Evolutionary conservation across 2,888 invertebrate species (phyloP), one percentile per base, ranked within the genome.

Genomic region (Hirtodrosophila confusa): DNA sequence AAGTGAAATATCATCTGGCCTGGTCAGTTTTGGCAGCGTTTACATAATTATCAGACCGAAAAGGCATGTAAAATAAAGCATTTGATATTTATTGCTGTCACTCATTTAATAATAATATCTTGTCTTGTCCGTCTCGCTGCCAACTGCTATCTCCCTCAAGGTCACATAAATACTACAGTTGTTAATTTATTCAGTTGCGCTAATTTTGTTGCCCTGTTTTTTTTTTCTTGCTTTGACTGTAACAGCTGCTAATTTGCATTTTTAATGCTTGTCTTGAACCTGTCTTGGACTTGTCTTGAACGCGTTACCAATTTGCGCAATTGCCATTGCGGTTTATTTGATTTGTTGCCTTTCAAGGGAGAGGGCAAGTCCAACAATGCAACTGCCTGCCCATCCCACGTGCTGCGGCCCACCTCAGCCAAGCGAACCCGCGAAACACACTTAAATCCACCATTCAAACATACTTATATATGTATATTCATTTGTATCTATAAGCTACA

Each of bases 101-200:
- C 65, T 69, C 64, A 45, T n/a, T n/a, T n/a, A 31, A 24, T 17
- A 27, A 6, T 6, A 27, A 27, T 27, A 27, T 27, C 27, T 39
- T 51, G 56, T 27, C 56, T 29, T 44, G 43, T 54, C 57, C 9
- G 7, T 35, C 10, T 33, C 29, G 29, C n/a, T 17, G 1, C 12
- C 29, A 44, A n/a, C 56, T 12, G 49, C 76, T 67, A 71, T 85
- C 80, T 67, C 66, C 37, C 65, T 70, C 82, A 83, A 83, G 82
- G 82, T 83, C 86, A 80, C 55, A 45, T 54, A 47, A 62, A 72
- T 77, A 83, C 66, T 82, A 70, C 73, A 80, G 67, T 80, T 84
- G 77, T 69, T 84, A 84, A 84, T 84, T 79, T 82, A 84, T 80
- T 86, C 82, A 80, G 86, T 86, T 84, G 78, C 87, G 73, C 78